Conservation (phyloP, 2,113 vertebrate species). For the Felis chaus region DNA sequence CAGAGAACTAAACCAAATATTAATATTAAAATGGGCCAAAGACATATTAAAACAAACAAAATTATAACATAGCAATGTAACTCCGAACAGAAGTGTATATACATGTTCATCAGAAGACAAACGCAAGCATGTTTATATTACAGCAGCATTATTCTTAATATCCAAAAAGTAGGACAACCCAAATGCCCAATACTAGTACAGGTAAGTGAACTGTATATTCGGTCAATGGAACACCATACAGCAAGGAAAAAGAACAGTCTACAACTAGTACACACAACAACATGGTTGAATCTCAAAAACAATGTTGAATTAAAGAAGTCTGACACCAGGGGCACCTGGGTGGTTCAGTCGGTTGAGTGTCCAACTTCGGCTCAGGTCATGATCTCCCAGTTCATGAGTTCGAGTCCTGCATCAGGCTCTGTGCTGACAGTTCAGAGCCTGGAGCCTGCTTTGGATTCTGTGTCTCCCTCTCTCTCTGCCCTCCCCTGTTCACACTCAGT, state of each 20-base stretch:
- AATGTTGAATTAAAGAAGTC: not conserved
- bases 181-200: not conserved
- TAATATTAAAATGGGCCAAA: not conserved
- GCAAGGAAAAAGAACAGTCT: not conserved
- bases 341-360: too few species aligned
- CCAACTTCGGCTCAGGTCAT: too few species aligned
- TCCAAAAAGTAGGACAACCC: not conserved
- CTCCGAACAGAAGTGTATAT: not conserved
- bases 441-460: too few species aligned
- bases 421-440: too few species aligned
- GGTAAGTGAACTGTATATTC: not conserved
- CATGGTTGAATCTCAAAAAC: not conserved
- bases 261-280: not conserved
- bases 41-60: not conserved
- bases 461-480: too few species aligned
- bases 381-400: too few species aligned
- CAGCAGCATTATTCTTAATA: not conserved
- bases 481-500: too few species aligned
- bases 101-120: not conserved
- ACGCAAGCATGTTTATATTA: not conserved
- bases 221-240: not conserved
- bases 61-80: not conserved
- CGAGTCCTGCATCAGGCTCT: too few species aligned
- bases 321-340: not conserved
- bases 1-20: not conserved